Evolutionary conservation across 1,140 invertebrate genomes (phyloP), one percentile per base, ranked within the genome.

Genomic region (Anastrepha obliqua): DNA sequence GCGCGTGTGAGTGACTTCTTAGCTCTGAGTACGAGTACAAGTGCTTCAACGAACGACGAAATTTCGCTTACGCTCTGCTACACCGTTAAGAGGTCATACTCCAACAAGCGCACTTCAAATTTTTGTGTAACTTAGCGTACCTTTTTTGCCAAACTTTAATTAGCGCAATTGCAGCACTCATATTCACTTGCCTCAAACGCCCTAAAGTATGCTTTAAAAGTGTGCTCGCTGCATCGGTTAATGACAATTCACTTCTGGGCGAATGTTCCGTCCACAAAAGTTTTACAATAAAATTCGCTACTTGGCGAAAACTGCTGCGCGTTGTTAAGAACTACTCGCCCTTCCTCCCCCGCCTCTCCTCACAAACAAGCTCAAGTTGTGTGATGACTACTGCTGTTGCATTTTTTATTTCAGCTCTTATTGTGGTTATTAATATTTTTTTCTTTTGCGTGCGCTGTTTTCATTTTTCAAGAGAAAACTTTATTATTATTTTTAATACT

Each of bases 121-220:
- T 81, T 81, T 55, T 55, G 6, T 29, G 20, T 42, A 20, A 81
- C 11, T 55, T 55, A 81, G 51, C 74, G 44, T 29, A 29, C 29
- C 20, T 29, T 55, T 17, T 81, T 55, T 81, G 20, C 8, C 44
- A n/a, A 81, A 81, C 74, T 81, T 81, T 81, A 81, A 81, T 81
- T 81, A 81, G 74, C 74, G 44, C 74, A 55, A 55, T 55, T 4
- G 47, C 44, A 55, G 20, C 44, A 55, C 74, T 55, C 74, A 4
- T n/a, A 29, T 20, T 17, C 74, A 17, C 42, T 17, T 74, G 74
- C 47, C 74, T 20, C 74, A 81, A 81, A 55, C 74, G 74, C 74
- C 74, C 74, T 55, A 55, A 81, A 81, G 74, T 81, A 81, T 81
- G 74, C 74, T 81, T 29, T 11, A 9, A 3, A 81, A 55, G 47